These are phyloP conservation scores for Camelus bactrianus DNA, from an alignment of 2,113 vertebrate genomes.

Conservation along the genomic window DNA sequence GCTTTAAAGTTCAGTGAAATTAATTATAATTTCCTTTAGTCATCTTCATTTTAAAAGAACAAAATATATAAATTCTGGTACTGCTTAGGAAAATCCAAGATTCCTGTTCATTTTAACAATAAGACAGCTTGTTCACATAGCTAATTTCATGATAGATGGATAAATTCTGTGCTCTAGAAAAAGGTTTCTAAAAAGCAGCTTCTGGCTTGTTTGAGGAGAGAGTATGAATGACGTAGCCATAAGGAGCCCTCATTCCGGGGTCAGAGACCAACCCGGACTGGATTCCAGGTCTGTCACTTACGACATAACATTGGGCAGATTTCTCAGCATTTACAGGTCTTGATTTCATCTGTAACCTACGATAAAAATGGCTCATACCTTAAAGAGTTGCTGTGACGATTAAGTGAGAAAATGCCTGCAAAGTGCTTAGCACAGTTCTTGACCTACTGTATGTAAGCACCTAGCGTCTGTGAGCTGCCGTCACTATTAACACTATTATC, in stretches of 20 bases:
- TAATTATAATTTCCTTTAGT: constrained; percentile 42
- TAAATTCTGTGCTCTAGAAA: neutral
- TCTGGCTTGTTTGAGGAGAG: neutral
- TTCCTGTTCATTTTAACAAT: neutral
- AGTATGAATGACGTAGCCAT: neutral
- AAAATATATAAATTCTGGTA: constrained; percentile 9
- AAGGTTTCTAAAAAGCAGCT: neutral
- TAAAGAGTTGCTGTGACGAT: neutral
- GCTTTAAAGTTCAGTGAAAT: constrained; percentile 52
- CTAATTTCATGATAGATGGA: neutral
- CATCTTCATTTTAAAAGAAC: constrained; percentile 29
- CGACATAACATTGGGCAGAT: neutral
- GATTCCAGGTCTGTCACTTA: neutral
- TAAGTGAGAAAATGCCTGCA: neutral
- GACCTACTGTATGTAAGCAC: neutral
- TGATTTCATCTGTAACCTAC: constrained; percentile 33
- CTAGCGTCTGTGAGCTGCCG: neutral
- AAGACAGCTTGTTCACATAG: neutral
- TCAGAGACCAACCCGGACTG: neutral
- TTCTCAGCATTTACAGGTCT: neutral
- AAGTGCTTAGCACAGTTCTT: neutral
- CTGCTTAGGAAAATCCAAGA: neutral
- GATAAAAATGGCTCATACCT: neutral
- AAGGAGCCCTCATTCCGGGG: neutral
- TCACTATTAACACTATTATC: neutral